A percentile compares a stretch with the other conserved stretches of the same genome.
Conservation (phyloP, 2,888 invertebrate species). For the Ecdyonurus torrentis region DNA sequence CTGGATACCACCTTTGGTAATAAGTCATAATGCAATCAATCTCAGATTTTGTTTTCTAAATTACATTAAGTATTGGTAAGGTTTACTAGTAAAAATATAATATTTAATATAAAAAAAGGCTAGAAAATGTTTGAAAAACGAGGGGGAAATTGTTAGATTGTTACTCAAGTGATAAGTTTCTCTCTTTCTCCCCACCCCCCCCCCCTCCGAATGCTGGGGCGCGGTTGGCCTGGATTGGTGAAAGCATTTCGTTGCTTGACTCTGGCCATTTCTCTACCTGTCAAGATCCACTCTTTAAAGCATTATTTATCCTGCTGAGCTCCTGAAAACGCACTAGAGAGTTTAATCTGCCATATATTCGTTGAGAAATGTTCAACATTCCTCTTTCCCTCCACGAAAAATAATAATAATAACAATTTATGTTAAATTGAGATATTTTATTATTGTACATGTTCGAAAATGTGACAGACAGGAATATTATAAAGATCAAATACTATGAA, state of each 20-base stretch:
- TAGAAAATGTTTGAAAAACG: not conserved
- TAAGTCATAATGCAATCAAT: too few species aligned
- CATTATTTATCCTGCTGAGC: not conserved
- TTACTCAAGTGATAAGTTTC: not conserved
- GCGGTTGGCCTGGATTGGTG: not conserved
- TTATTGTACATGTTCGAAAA: too few species aligned
- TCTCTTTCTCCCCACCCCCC: not conserved
- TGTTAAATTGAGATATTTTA: too few species aligned
- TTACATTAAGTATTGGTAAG: too few species aligned
- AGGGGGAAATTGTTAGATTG: not conserved
- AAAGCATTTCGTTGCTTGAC: not conserved
- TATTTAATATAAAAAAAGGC: not conserved
- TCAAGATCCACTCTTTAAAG: not conserved
- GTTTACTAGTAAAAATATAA: too few species aligned
- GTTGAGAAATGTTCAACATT: not conserved
- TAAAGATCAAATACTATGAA: too few species aligned
- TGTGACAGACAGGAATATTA: too few species aligned
- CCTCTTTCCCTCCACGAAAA: too few species aligned
- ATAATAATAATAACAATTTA: too few species aligned
- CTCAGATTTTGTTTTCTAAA: too few species aligned
- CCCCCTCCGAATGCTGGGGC: not conserved
- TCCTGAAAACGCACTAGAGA: not conserved
- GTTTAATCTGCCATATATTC: not conserved
- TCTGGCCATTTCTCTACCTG: not conserved
- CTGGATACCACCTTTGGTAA: too few species aligned